Evolutionary conservation across 2,797 vertebrate genomes (phyloP).

Genomic region (Microchirus variegatus): DNA sequence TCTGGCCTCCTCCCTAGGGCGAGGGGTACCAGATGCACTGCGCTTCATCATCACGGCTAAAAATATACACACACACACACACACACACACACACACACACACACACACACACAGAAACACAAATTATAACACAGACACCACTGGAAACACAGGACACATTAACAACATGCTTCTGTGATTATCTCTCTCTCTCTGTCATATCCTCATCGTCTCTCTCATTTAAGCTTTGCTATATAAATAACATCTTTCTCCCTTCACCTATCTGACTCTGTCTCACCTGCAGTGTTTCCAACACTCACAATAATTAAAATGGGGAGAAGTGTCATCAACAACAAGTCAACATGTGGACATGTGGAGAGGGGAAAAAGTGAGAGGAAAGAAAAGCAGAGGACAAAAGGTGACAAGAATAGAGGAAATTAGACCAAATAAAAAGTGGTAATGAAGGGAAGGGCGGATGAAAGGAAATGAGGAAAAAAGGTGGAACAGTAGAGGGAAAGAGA

Average conservation of each 20-base stretch:
- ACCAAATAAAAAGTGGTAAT: slow-evolving; percentile 38
- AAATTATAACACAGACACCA: slow-evolving; percentile 16
- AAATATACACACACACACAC: slow-evolving; percentile 61
- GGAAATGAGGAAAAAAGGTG: slow-evolving; percentile 40
- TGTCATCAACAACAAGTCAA: neutral
- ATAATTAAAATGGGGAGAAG: too few species aligned
- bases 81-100: neutral
- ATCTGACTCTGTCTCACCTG: slow-evolving; percentile 45
- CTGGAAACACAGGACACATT: slow-evolving; percentile 56
- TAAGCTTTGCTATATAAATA: too few species aligned
- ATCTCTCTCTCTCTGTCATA: slow-evolving; percentile 30
- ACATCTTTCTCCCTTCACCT: slow-evolving; percentile 5
- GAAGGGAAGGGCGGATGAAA: slow-evolving; percentile 38
- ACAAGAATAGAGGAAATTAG: slow-evolving; percentile 45
- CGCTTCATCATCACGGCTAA: slow-evolving; percentile 67
- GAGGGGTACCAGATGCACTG: slow-evolving; percentile 73
- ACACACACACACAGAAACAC: slow-evolving; percentile 18
- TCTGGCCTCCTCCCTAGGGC: slow-evolving; percentile 68
- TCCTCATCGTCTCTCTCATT: slow-evolving; percentile 19
- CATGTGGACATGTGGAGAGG: neutral
- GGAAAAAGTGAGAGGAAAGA: slow-evolving; percentile 18
- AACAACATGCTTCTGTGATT: slow-evolving; percentile 58
- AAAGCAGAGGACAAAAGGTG: slow-evolving; percentile 32
- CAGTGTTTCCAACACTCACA: too few species aligned
- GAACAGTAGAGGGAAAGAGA: slow-evolving; percentile 24